A percentile compares a stretch with the other conserved stretches of the same genome.
Evolutionary conservation across 64 coral and sea anemone species (phyloP).

Genomic region (Actinia equina): DNA sequence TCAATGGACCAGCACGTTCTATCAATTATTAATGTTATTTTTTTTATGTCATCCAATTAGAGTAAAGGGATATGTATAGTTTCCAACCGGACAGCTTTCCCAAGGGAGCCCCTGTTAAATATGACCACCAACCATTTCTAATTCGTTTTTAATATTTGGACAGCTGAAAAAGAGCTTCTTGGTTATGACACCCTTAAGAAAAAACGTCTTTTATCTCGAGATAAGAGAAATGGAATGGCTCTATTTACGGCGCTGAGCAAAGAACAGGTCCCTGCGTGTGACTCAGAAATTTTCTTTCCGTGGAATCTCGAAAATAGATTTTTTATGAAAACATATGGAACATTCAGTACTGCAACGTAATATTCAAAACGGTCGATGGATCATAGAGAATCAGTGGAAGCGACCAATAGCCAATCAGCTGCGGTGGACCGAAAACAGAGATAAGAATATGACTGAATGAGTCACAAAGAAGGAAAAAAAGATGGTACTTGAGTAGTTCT

Average conservation of each 20-base stretch:
- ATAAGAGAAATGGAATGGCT: background rate
- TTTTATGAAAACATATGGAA: background rate
- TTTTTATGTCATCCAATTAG: conserved; percentile 66
- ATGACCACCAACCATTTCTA: conserved; percentile 58
- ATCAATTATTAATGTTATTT: conserved; percentile 78
- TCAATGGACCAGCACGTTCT: conserved; percentile 66
- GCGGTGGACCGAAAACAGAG: background rate
- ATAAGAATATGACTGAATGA: background rate
- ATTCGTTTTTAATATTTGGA: conserved; percentile 21
- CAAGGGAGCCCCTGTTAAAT: conserved; percentile 38
- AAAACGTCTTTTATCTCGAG: background rate
- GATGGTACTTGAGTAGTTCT: background rate
- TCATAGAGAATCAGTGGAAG: background rate
- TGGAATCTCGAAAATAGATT: background rate
- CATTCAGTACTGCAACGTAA: background rate
- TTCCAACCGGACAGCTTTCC: background rate
- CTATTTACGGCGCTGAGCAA: conserved; percentile 8
- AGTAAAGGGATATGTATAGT: conserved; percentile 40
- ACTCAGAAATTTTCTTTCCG: background rate
- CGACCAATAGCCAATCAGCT: background rate
- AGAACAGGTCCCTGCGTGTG: conserved; percentile 11
- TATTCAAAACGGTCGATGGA: background rate
- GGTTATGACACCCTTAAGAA: background rate
- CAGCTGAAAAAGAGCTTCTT: conserved; percentile 11
- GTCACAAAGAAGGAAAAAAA: background rate